Percentiles rank a stretch among this genome's conserved stretches.
Conservation (phyloP, 2,888 invertebrate species). For the Cataglyphis albicans region DNA sequence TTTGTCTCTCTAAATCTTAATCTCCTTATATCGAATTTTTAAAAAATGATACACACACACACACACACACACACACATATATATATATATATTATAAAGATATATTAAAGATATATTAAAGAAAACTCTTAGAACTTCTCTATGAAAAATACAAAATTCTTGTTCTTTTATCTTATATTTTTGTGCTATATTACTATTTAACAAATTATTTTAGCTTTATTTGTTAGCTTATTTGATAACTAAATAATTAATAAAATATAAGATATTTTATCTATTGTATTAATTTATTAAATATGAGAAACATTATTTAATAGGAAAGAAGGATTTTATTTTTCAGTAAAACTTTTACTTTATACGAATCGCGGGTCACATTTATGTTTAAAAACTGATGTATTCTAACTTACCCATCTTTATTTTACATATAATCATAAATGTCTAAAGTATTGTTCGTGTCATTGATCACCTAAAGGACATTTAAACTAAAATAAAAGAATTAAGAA, state of each 20-base stretch:
- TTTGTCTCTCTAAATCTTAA: too few relatives aligned
- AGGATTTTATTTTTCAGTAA: background rate
- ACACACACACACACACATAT: too few relatives aligned
- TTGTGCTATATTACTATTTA: background rate
- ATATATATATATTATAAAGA: too few relatives aligned
- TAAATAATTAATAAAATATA: background rate
- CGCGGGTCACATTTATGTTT: background rate
- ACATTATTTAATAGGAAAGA: too few relatives aligned
- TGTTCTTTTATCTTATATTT: too few relatives aligned
- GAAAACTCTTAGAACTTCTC: too few relatives aligned
- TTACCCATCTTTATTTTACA: background rate
- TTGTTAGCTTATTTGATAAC: background rate
- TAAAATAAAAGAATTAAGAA: slow-evolving; percentile 57
- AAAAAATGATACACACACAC: too few relatives aligned
- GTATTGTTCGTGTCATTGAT: slow-evolving; percentile 41
- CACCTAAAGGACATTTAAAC: slow-evolving; percentile 59
- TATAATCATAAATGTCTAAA: background rate
- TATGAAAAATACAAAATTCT: background rate
- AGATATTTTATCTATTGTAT: background rate
- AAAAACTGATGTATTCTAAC: background rate
- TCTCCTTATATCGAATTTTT: too few relatives aligned
- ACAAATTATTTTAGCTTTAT: background rate
- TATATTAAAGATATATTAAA: too few relatives aligned
- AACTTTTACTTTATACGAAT: background rate
- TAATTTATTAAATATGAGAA: background rate